Conservation (phyloP, 2,797 vertebrate genomes). For the Catharus ustulatus region DNA sequence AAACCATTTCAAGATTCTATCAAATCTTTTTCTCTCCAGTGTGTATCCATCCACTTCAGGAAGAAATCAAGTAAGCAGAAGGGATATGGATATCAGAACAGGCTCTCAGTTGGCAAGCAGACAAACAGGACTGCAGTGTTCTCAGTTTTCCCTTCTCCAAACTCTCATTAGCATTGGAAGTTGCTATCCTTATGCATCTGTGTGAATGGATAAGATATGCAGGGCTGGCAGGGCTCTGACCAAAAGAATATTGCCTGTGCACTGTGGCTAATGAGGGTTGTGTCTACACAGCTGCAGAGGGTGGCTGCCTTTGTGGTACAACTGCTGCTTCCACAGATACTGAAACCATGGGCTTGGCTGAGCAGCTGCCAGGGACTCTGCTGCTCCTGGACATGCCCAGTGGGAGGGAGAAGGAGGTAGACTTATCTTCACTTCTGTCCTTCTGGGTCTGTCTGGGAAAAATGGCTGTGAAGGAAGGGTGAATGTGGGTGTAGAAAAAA, state of each 20-base stretch:
- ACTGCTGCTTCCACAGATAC: neutral
- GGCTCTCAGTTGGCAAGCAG: neutral
- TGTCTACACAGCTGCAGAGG: rapidly evolving
- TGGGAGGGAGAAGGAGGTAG: neutral
- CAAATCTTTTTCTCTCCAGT: neutral
- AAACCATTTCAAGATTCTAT: neutral
- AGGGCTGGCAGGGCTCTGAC: neutral
- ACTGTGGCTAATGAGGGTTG: neutral
- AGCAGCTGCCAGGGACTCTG: neutral
- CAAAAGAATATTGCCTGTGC: neutral
- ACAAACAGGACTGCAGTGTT: neutral
- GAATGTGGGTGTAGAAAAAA: no score
- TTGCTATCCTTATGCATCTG: rapidly evolving
- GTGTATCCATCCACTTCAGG: neutral
- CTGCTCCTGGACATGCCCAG: no score
- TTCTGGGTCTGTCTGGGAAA: neutral
- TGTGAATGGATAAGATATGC: neutral
- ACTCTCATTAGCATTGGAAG: neutral
- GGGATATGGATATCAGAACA: neutral
- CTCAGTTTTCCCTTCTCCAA: neutral
- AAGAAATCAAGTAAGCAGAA: neutral
- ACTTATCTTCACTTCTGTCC: neutral
- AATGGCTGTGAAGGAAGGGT: rapidly evolving
- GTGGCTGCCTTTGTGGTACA: rapidly evolving
- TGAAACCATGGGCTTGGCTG: rapidly evolving